Percentiles rank a stretch among this genome's conserved stretches.
Evolutionary conservation across 37 sponge, comb jelly and placozoan species (phyloP).

Genomic region (Geodia barretti): DNA sequence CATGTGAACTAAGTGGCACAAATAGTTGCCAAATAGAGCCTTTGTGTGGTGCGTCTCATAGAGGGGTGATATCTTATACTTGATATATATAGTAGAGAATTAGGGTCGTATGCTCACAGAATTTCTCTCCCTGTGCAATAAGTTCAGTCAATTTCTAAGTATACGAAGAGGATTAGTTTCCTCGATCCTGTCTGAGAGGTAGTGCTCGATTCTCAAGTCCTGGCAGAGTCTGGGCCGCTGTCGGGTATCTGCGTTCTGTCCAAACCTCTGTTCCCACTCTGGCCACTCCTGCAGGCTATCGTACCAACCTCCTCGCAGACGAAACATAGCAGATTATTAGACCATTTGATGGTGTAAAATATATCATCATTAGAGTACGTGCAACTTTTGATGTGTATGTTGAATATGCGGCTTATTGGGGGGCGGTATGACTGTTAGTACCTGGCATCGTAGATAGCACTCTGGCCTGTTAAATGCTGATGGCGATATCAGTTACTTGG

Average conservation of each 20-base stretch:
- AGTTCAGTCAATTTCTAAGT: no score
- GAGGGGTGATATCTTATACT: not conserved
- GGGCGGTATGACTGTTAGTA: no score
- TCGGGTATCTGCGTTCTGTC: conserved; percentile 15
- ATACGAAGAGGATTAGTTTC: not conserved
- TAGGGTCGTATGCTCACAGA: conserved; percentile 75
- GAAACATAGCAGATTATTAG: not conserved
- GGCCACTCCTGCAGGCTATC: conserved; percentile 74
- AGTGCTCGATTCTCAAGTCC: conserved; percentile 73
- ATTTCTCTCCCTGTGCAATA: conserved; percentile 58
- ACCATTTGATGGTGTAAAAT: no score
- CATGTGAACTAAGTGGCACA: no score
- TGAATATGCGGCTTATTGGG: no score
- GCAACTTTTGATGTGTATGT: no score
- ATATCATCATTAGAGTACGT: no score
- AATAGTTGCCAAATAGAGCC: no score
- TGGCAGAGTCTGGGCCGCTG: conserved; percentile 70
- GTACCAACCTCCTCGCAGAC: conserved; percentile 67
- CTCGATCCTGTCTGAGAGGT: conserved; percentile 71
- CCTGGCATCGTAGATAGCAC: no score
- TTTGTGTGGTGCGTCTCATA: no score
- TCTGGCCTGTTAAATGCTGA: no score
- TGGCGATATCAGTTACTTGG: no score
- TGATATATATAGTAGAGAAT: conserved; percentile 8
- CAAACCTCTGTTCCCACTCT: conserved; percentile 78